Evolutionary conservation across 92 coral and sea anemone species (phyloP).

Genomic region (Phenganax stokvisi): DNA sequence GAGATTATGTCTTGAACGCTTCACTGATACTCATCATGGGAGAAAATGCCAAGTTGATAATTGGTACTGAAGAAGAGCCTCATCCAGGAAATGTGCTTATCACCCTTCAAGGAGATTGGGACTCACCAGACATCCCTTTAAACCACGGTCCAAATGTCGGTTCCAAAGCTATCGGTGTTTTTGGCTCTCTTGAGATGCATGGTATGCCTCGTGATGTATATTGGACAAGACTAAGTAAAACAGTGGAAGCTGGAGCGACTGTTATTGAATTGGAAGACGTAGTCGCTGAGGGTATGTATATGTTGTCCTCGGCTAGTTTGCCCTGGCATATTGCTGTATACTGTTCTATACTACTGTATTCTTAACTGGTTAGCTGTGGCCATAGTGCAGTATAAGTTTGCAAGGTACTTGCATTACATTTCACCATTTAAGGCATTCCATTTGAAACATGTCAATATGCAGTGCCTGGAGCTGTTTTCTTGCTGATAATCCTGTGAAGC

Average conservation of each 20-base stretch:
- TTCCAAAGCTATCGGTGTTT: slow-evolving; percentile 66
- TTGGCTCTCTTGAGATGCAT: slow-evolving; percentile 73
- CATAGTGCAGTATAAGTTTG: no score
- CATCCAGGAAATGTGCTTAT: slow-evolving; percentile 67
- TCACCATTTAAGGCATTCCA: no score
- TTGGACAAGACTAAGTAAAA: slow-evolving; percentile 73
- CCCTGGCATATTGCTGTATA: no score
- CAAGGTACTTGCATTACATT: no score
- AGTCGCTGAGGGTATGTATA: not conserved
- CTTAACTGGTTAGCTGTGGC: no score
- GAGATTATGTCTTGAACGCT: slow-evolving; percentile 73
- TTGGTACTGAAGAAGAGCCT: slow-evolving; percentile 78
- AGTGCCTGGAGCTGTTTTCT: no score
- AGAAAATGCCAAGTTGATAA: slow-evolving; percentile 61
- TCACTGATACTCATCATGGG: slow-evolving; percentile 66
- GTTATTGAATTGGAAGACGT: slow-evolving; percentile 45
- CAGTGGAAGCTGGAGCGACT: slow-evolving; percentile 57
- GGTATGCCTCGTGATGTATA: slow-evolving; percentile 65
- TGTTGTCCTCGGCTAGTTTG: no score
- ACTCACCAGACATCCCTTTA: slow-evolving; percentile 73
- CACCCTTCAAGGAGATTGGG: slow-evolving; percentile 65
- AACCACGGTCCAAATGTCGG: slow-evolving; percentile 78
- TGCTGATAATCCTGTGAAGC: no score
- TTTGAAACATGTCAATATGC: no score
- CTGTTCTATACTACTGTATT: no score